phyloP scores from a whole-genome alignment of 2,888 invertebrate genomes.

The Shargacucullia verbasci region DNA sequence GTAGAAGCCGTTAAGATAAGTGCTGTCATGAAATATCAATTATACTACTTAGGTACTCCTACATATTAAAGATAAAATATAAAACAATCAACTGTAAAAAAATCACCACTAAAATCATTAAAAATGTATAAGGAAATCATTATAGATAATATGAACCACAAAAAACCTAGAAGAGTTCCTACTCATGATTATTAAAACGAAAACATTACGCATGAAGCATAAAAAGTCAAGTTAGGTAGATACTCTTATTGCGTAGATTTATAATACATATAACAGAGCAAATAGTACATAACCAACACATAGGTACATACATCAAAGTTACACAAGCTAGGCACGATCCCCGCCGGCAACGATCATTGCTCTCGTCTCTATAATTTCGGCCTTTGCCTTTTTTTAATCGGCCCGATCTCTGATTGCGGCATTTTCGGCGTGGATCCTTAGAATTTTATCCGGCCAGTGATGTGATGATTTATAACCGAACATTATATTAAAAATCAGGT shows the following conservation, averaged over 20 bases:
- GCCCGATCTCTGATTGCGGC: conserved; percentile 71
- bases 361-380: conserved; percentile 67
- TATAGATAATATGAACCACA: too few species aligned
- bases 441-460: conserved; percentile 64
- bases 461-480: conserved; percentile 69
- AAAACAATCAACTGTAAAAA: too few species aligned
- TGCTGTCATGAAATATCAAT: too few species aligned
- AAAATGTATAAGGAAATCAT: background rate
- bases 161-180: background rate
- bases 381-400: conserved; percentile 71
- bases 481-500: conserved; percentile 62
- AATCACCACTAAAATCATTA: too few species aligned
- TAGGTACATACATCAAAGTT: conserved; percentile 45
- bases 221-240: conserved; percentile 10
- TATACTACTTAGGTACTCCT: too few species aligned
- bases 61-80: too few species aligned
- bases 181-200: background rate
- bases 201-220: background rate
- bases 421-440: conserved; percentile 66
- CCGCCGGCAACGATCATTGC: conserved; percentile 68
- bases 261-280: conserved; percentile 19
- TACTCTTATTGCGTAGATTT: conserved; percentile 21
- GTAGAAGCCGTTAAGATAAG: too few species aligned
- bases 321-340: conserved; percentile 55
- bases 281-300: conserved; percentile 17